Conservation (phyloP, 2,888 invertebrate genomes). For the Hemithea aestivaria region DNA sequence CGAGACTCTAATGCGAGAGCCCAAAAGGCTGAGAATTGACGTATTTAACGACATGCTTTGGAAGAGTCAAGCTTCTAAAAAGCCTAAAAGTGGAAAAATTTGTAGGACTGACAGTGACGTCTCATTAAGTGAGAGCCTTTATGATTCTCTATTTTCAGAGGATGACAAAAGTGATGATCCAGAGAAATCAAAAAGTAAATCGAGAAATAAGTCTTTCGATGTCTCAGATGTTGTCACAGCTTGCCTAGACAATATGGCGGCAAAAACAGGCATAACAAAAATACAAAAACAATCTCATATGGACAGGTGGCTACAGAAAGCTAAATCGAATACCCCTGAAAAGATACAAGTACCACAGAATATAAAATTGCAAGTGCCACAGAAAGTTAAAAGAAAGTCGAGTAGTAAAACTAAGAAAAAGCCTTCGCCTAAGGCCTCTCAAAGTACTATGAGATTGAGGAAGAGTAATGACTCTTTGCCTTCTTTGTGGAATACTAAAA, state of each 20-base stretch:
- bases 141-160: conserved; percentile 68
- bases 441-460: conserved; percentile 5
- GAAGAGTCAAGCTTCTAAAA: conserved; percentile 42
- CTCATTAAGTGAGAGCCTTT: conserved; percentile 69
- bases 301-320: conserved; percentile 74
- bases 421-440: neutral
- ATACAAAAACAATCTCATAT: conserved; percentile 73
- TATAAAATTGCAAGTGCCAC: neutral
- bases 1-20: conserved; percentile 78
- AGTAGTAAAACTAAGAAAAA: conserved; percentile 3
- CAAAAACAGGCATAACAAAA: conserved; percentile 69
- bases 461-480: conserved; percentile 3
- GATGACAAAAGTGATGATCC: conserved; percentile 54
- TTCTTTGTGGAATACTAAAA: neutral
- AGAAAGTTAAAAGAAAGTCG: conserved; percentile 3
- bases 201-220: conserved; percentile 58
- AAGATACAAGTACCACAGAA: conserved; percentile 35
- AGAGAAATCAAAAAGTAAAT: conserved; percentile 45
- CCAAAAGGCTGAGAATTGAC: conserved; percentile 77
- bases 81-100: conserved; percentile 53
- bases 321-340: conserved; percentile 72
- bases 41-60: conserved; percentile 64
- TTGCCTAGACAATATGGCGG: conserved; percentile 71
- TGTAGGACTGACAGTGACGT: conserved; percentile 64
- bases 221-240: conserved; percentile 72